Conservation (phyloP, 2,888 invertebrate species). For the Lamproptera curius region DNA sequence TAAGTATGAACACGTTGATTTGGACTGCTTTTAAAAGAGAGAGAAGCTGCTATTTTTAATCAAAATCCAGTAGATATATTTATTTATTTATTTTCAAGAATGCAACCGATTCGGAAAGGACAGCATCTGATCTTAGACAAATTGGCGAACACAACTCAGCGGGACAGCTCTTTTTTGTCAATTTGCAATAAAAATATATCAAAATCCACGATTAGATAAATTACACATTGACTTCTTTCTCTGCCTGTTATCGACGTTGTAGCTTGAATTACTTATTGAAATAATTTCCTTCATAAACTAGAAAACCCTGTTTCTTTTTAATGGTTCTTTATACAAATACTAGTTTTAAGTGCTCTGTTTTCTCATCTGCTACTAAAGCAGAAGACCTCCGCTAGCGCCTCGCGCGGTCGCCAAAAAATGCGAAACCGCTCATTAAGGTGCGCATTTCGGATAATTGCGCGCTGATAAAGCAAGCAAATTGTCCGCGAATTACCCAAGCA, state of each 20-base stretch:
- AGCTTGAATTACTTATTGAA: not conserved
- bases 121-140: too few relatives aligned
- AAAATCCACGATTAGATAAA: not conserved
- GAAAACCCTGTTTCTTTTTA: not conserved
- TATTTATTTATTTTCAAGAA: too few relatives aligned
- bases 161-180: too few relatives aligned
- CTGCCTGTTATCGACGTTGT: not conserved
- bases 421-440: slow-evolving; percentile 68
- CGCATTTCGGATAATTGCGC: slow-evolving; percentile 72
- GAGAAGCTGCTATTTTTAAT: too few relatives aligned
- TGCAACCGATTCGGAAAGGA: too few relatives aligned
- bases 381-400: not conserved
- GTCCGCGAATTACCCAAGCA: slow-evolving; percentile 61
- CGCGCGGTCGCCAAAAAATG: slow-evolving; percentile 27
- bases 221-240: not conserved
- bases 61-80: too few relatives aligned
- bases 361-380: too few relatives aligned
- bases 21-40: too few relatives aligned
- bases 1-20: too few relatives aligned
- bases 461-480: slow-evolving; percentile 75
- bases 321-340: not conserved
- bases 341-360: not conserved
- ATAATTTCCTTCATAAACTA: not conserved
- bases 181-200: too few relatives aligned
- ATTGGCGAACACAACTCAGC: too few relatives aligned